phyloP scores from a whole-genome alignment of 2,888 invertebrate genomes.

The Fissipunctia ypsillon region DNA sequence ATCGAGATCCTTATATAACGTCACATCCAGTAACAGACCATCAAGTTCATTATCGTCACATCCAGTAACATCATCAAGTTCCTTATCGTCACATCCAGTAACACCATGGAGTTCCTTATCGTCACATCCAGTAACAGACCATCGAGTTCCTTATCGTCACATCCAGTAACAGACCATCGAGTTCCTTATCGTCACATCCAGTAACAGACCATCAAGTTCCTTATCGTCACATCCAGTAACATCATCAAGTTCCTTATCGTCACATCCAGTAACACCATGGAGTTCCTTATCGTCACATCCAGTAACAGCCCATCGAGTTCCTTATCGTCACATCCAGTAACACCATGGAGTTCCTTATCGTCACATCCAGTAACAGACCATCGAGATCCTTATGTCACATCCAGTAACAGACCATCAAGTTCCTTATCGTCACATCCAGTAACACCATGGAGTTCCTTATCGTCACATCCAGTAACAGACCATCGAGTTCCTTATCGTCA shows the following conservation, averaged over 20 bases:
- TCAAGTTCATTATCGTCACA: neutral
- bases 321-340: neutral
- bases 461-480: neutral
- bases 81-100: neutral
- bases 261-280: neutral
- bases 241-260: neutral
- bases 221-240: neutral
- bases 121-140: neutral
- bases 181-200: neutral
- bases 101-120: neutral
- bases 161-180: neutral
- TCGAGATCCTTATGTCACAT: neutral
- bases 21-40: neutral
- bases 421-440: neutral
- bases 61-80: neutral
- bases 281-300: neutral
- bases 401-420: neutral
- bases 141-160: neutral
- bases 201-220: neutral
- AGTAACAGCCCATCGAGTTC: slow-evolving; percentile 3
- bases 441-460: neutral
- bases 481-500: neutral
- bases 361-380: neutral
- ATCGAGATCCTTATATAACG: neutral
- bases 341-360: neutral